Evolutionary conservation across 2,113 vertebrate species (phyloP).

Genomic region (Hiodon tergisus): DNA sequence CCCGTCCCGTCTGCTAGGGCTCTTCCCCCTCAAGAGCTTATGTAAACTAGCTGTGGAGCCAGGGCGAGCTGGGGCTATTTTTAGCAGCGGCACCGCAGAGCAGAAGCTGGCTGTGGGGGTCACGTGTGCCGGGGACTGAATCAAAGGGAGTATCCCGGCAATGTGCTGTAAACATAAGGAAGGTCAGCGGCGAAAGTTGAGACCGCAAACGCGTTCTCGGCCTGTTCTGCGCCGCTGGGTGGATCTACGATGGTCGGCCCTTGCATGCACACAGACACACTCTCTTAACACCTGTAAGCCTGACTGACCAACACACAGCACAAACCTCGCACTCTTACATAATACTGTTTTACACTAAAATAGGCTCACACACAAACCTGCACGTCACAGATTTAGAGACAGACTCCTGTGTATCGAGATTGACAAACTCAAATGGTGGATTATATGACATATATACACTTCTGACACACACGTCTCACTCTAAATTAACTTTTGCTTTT

Average conservation of each 20-base stretch:
- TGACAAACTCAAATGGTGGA: too few relatives aligned
- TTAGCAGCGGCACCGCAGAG: constrained; percentile 60
- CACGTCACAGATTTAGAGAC: too few relatives aligned
- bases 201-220: constrained; percentile 16
- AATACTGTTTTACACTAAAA: not conserved
- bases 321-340: not conserved
- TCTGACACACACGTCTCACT: too few relatives aligned
- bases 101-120: constrained; percentile 54
- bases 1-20: constrained; percentile 41
- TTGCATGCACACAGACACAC: too few relatives aligned
- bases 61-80: constrained; percentile 66
- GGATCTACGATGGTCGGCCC: too few relatives aligned
- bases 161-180: constrained; percentile 62
- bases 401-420: too few relatives aligned
- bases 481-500: too few relatives aligned
- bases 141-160: constrained; percentile 66
- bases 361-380: not conserved
- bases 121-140: constrained; percentile 56
- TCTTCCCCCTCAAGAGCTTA: constrained; percentile 45
- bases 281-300: not conserved
- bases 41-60: constrained; percentile 66
- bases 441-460: too few relatives aligned
- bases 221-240: not conserved
- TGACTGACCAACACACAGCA: not conserved
- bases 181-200: constrained; percentile 50